phyloP scores from a whole-genome alignment of 2,797 vertebrate species.

The Podargus strigoides region DNA sequence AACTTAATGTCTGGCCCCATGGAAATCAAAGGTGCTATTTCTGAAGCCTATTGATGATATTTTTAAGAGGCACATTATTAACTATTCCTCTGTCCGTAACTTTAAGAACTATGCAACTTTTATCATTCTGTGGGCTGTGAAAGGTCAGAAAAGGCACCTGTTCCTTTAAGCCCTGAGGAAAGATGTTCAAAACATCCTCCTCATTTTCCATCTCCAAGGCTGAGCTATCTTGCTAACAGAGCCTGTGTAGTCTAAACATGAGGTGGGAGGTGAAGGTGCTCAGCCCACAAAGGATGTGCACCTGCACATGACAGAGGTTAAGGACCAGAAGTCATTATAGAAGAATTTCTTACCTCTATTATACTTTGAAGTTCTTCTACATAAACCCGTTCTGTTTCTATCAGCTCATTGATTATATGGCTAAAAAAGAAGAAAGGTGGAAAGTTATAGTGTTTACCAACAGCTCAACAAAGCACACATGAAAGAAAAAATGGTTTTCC shows the following conservation, averaged over 20 bases:
- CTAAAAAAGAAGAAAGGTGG: slow-evolving; percentile 70
- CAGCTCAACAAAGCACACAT: neutral
- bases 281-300: neutral
- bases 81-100: neutral
- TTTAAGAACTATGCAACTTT: neutral
- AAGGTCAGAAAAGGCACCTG: neutral
- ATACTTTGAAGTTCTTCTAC: slow-evolving; percentile 94
- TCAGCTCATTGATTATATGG: slow-evolving; percentile 89
- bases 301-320: neutral
- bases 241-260: neutral
- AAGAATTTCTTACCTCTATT: slow-evolving; percentile 84
- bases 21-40: neutral
- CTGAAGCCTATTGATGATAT: neutral
- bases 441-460: neutral
- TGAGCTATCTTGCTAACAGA: neutral
- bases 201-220: neutral
- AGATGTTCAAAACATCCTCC: neutral
- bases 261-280: neutral
- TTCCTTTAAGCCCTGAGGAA: neutral
- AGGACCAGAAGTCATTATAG: neutral
- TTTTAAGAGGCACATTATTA: neutral
- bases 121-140: neutral
- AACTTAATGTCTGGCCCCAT: neutral
- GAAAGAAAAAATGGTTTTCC: neutral
- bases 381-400: slow-evolving; percentile 92